Conservation (phyloP, 2,888 invertebrate genomes). For the Ferrisia virgata region DNA sequence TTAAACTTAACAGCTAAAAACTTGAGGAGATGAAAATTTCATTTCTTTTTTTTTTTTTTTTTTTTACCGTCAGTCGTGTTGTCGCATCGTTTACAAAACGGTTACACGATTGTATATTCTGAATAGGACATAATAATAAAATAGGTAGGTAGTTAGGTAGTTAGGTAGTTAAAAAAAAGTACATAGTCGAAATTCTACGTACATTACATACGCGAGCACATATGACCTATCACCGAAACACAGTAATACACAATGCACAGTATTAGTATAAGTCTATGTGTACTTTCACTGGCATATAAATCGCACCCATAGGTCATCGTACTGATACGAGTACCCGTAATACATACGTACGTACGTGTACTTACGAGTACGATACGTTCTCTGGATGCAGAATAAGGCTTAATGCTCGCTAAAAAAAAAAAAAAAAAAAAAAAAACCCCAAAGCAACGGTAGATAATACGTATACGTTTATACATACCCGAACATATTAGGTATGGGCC, state of each 20-base stretch:
- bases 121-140: neutral
- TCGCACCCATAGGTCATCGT: conserved; percentile 26
- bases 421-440: neutral
- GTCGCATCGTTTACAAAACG: neutral
- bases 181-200: neutral
- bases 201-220: neutral
- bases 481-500: too few relatives aligned
- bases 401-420: too few relatives aligned
- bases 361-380: neutral
- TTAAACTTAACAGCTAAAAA: neutral
- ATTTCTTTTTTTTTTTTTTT: too few relatives aligned
- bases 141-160: too few relatives aligned
- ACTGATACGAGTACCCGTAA: neutral
- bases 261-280: neutral
- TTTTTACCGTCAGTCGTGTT: too few relatives aligned
- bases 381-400: neutral
- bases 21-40: neutral
- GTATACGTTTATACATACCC: neutral
- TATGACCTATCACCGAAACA: conserved; percentile 28
- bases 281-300: conserved; percentile 27
- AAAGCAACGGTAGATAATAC: neutral
- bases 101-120: neutral
- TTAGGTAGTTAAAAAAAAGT: too few relatives aligned
- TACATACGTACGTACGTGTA: too few relatives aligned
- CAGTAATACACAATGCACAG: neutral